Evolutionary conservation across 2,797 vertebrate genomes (phyloP), one percentile per base, ranked within the genome.

Genomic region (Stomatorhinus walkeri): DNA sequence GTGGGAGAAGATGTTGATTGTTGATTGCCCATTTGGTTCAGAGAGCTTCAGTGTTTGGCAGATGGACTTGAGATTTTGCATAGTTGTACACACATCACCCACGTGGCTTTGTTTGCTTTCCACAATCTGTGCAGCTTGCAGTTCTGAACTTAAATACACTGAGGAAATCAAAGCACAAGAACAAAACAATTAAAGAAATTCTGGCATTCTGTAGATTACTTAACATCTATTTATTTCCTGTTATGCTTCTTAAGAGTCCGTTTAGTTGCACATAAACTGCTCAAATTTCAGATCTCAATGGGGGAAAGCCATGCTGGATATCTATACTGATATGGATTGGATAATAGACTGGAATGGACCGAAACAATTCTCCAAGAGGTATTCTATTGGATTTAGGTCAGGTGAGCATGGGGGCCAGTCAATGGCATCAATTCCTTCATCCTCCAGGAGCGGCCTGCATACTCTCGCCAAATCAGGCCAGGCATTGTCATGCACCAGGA

Each of bases 91-190:
- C 87, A 93, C 94, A 90, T 94, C 93, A 92, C 92, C 89, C 85
- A 93, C 91, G 89, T 94, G 52, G 0, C 3, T 88, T 90, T 88
- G 54, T 91, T 95, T 97, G 91, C 92, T 95, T 88, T 94, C 94
- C 89, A 95, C 0, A 43, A 99, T 97, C 94, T 96, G 97, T 90
- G 96, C 95, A 14, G 98, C 96, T 92, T 99, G 98, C 92, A 99
- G 97, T 93, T 99, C 98, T 9, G 98, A 98, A 92, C 97, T 96
- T 88, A 99, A 92, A 94, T 98, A 99, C 91, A 99, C 98, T 99
- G 56, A 2, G 28, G 91, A 89, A 91, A 89, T 89, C n/a, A 88
- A 90, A 91, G 68, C 16, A 88, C 19, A 43, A 87, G n/a, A 24
- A 46, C 79, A 22, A 56, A 87, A 61, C 5, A 22, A 24, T 43